phyloP scores from a whole-genome alignment of 1,140 invertebrate species.

The Ostrea denselamellosa region DNA sequence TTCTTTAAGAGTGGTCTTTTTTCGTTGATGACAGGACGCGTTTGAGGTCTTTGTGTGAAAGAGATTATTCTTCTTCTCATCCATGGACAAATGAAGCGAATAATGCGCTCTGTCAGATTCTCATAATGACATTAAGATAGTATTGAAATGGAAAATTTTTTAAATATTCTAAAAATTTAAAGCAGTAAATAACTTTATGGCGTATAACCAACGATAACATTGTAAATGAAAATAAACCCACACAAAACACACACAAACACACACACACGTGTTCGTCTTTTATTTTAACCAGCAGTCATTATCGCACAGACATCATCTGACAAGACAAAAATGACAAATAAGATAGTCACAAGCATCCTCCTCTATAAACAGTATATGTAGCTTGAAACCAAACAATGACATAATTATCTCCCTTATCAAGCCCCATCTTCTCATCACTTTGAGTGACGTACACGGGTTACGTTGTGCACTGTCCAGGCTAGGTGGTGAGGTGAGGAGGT shows the following conservation, averaged over 20 bases:
- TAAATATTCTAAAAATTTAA: constrained; percentile 13
- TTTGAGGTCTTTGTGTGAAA: constrained; percentile 6
- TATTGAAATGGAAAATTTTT: constrained; percentile 18
- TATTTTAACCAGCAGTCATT: neutral
- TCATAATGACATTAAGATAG: neutral
- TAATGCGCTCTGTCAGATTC: constrained; percentile 29
- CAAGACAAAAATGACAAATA: neutral
- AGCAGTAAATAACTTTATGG: constrained; percentile 10
- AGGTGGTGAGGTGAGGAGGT: neutral
- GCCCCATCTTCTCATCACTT: neutral
- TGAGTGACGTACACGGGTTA: neutral
- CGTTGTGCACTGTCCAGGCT: neutral
- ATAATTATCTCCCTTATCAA: neutral
- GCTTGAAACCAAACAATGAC: neutral
- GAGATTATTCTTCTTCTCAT: constrained; percentile 18
- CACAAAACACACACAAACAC: constrained; percentile 2
- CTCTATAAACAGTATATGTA: neutral
- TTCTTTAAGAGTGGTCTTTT: constrained; percentile 21
- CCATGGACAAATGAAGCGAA: constrained; percentile 31
- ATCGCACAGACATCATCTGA: neutral
- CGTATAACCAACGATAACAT: neutral
- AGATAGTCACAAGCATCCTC: neutral
- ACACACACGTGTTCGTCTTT: neutral
- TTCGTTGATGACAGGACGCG: neutral
- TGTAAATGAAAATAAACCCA: neutral